phyloP scores from a whole-genome alignment of 2,797 vertebrate genomes.

The Tokudaia muenninki region DNA sequence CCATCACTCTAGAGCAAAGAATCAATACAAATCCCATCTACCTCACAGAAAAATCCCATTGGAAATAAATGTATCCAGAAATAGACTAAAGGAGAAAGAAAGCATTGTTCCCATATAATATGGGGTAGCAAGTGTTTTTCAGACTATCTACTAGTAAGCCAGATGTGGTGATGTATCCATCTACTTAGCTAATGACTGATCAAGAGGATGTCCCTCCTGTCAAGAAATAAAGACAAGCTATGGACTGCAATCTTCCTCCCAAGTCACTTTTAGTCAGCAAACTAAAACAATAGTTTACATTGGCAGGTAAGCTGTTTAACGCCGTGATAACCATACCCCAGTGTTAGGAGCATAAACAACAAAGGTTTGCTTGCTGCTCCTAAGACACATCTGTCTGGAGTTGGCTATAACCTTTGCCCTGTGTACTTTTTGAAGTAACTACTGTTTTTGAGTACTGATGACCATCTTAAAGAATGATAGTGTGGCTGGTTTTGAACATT shows the following conservation, averaged over 20 bases:
- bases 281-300: not conserved
- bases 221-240: not conserved
- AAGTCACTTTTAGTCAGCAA: not conserved
- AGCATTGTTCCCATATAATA: not conserved
- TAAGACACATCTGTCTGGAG: not conserved
- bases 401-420: not conserved
- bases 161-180: not conserved
- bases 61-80: not conserved
- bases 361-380: not conserved
- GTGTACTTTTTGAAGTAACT: not conserved
- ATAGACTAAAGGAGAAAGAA: constrained; percentile 1
- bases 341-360: not conserved
- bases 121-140: not conserved
- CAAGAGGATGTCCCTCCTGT: not conserved
- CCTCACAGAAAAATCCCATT: not conserved
- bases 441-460: not conserved
- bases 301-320: not conserved
- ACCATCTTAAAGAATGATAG: not conserved
- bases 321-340: not conserved
- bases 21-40: not conserved
- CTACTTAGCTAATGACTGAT: not conserved
- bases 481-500: not conserved
- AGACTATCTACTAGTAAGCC: not conserved
- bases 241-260: not conserved
- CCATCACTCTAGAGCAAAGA: not conserved